Evolutionary conservation across 2,888 invertebrate species (phyloP), one percentile per base, ranked within the genome.

Genomic region (Aphidoletes aphidimyza): DNA sequence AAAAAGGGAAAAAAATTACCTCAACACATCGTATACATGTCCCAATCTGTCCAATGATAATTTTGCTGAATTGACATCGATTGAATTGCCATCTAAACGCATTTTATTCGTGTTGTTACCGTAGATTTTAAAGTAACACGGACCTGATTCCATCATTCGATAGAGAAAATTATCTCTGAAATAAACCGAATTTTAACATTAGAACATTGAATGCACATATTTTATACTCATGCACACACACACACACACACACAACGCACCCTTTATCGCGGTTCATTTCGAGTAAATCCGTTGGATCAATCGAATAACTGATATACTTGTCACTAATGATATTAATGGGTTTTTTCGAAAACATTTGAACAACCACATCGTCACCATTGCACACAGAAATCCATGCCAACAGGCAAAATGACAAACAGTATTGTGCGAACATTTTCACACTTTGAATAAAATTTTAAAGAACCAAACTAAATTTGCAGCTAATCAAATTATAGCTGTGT

Each of bases 261-360:
- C 30, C 69, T 34, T 30, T 30, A 19, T 69, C 69, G 2, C 30
- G 6, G 81, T 22, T 37, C 37, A 81, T n/a, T n/a, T 88, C 88
- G 42, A 92, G 91, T 85, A 95, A 88, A 87, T 93, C 91, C 84
- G 92, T 92, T 0, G 95, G 95, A 87, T 94, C 94, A 8, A 95
- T 90, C 0, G 94, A 93, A 86, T 95, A 92, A 89, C 95, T 95
- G 19, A 96, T 89, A 88, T 95, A 96, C 87, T 92, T 92, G 84
- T 92, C 93, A 87, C 93, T 93, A 0, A 95, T 93, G 85, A 92
- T 88, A 86, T 95, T 92, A 8, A 93, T 89, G 36, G 93, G 91
- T 86, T 91, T 92, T 86, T 93, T 93, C 0, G 92, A 91, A 86
- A 92, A 91, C 54, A 95, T 89, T 86, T 91, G 92, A 85, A 93